Percentiles rank a stretch among this genome's conserved stretches.
Conservation (phyloP, 1,140 invertebrate genomes). For the Drosophila busckii region DNA sequence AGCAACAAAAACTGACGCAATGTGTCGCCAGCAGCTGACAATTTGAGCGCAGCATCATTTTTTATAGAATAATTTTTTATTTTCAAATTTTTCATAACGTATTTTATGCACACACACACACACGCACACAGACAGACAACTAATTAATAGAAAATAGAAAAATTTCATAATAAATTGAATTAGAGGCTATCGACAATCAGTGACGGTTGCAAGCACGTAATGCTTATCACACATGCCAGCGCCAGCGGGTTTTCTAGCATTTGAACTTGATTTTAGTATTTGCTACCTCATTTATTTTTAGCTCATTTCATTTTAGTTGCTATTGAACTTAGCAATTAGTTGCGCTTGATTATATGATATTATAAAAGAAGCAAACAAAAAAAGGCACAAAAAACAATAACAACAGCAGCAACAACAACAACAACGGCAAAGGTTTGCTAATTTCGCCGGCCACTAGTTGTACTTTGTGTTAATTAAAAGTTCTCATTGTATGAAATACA, state of each 20-base stretch:
- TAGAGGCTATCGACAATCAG: conserved; percentile 31
- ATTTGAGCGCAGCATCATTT: conserved; percentile 54
- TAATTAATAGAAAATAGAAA: background rate
- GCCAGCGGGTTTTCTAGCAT: conserved; percentile 1
- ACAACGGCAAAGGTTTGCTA: too few species aligned
- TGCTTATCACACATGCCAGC: conserved; percentile 22
- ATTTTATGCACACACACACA: too few species aligned
- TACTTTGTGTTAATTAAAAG: conserved; percentile 32
- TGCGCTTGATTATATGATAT: conserved; percentile 46
- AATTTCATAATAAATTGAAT: conserved; percentile 32
- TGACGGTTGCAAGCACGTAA: conserved; percentile 26
- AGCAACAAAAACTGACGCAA: conserved; percentile 44
- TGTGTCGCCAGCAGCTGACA: conserved; percentile 59
- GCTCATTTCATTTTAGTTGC: conserved; percentile 40
- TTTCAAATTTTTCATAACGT: conserved; percentile 19
- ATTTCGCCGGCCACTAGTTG: too few species aligned
- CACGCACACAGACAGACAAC: background rate
- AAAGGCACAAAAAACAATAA: conserved; percentile 17
- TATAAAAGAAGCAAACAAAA: too few species aligned
- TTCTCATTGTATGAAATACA: conserved; percentile 33
- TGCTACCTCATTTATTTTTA: conserved; percentile 46
- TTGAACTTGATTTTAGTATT: conserved; percentile 12
- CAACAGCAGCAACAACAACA: too few species aligned
- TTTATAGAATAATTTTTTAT: conserved; percentile 36
- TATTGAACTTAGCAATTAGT: conserved; percentile 68